Percentiles rank a stretch among this genome's conserved stretches.
phyloP scores from a whole-genome alignment of 2,113 vertebrate species.

The Oreotrochilus melanogaster region DNA sequence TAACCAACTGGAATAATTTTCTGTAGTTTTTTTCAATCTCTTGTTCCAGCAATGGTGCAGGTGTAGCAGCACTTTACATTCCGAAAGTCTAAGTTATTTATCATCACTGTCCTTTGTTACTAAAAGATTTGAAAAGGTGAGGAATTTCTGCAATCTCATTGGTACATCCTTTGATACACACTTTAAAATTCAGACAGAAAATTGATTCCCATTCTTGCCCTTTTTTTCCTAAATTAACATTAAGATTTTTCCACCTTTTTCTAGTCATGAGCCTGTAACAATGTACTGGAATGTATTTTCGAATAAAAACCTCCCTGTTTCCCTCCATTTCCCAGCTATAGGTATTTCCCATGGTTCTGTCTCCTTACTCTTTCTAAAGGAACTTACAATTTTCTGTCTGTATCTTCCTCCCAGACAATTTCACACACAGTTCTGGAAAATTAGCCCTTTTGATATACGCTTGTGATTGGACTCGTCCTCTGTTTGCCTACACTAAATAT shows the following conservation, averaged over 20 bases:
- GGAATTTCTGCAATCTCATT: not conserved
- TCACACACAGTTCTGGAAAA: constrained; percentile 4
- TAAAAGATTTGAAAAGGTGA: not conserved
- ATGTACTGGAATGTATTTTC: not conserved
- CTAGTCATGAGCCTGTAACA: not conserved
- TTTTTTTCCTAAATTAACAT: not conserved
- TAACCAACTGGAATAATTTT: not conserved
- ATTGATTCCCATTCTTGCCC: not conserved
- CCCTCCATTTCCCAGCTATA: not conserved
- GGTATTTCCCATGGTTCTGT: not conserved
- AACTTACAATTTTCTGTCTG: not conserved
- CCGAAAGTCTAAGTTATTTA: not conserved
- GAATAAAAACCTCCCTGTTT: not conserved
- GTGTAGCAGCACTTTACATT: not conserved
- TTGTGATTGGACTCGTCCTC: not conserved
- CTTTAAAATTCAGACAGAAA: not conserved
- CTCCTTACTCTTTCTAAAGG: not conserved
- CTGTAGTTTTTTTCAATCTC: not conserved
- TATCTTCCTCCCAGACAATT: not conserved
- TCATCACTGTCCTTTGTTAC: not conserved
- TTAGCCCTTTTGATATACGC: not conserved
- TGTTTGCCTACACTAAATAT: constrained; percentile 26
- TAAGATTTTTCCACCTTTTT: not conserved
- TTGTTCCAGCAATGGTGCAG: not conserved
- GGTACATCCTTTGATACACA: not conserved